Evolutionary conservation across 2,797 vertebrate species (phyloP).

Genomic region (Mormyrops boulengeri): DNA sequence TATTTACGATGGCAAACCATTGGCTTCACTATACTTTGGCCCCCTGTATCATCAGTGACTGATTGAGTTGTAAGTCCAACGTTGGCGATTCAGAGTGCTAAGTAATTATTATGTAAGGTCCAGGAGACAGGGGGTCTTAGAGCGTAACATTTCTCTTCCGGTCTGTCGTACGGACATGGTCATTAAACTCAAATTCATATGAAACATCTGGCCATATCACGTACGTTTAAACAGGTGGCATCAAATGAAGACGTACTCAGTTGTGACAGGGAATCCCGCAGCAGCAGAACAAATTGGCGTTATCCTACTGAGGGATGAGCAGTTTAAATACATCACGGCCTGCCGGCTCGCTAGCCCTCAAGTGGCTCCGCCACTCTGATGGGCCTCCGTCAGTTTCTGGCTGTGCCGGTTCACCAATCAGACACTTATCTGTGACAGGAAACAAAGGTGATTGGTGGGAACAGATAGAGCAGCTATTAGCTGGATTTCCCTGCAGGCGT

Average conservation of each 20-base stretch:
- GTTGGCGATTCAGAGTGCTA: neutral
- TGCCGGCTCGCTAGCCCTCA: neutral
- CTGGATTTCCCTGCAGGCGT: neutral
- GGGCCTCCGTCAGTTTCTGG: neutral
- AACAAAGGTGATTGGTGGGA: neutral
- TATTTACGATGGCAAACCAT: neutral
- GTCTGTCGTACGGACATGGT: neutral
- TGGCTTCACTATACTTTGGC: neutral
- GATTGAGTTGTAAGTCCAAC: neutral
- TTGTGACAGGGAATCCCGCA: neutral
- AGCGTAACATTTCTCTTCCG: neutral
- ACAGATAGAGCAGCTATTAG: neutral
- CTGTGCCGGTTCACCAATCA: neutral
- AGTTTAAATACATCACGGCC: neutral
- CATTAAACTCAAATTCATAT: neutral
- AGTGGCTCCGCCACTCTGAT: neutral
- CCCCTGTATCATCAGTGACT: neutral
- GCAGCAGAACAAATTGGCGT: neutral
- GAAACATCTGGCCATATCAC: neutral
- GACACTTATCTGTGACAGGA: neutral
- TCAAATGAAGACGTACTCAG: neutral
- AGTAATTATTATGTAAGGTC: constrained; percentile 2
- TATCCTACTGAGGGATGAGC: neutral
- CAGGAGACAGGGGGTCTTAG: neutral
- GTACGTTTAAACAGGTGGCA: neutral